Evolutionary conservation across 1,140 invertebrate genomes (phyloP).

Genomic region (Latrodectus geometricus): DNA sequence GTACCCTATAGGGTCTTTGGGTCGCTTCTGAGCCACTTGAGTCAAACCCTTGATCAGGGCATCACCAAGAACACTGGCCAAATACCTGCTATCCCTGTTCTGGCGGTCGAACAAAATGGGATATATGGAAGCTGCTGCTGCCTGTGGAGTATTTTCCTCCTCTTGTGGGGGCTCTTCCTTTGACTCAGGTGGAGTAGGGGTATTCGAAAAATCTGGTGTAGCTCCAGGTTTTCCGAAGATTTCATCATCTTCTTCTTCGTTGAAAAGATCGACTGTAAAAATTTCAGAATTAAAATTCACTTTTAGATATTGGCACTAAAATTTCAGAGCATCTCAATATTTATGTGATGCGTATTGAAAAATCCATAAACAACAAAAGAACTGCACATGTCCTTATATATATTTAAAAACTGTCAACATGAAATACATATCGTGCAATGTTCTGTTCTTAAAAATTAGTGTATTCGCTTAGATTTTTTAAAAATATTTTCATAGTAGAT

Average conservation of each 20-base stretch:
- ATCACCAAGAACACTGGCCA: conserved; percentile 78
- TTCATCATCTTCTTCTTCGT: conserved; percentile 17
- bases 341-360: too few species aligned
- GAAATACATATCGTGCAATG: too few species aligned
- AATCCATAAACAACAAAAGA: too few species aligned
- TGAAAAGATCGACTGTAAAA: conserved; percentile 13
- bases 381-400: too few species aligned
- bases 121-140: not conserved
- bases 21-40: conserved; percentile 83
- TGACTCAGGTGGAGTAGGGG: not conserved
- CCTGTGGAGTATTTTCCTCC: not conserved
- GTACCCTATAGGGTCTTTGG: conserved; percentile 84
- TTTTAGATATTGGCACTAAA: too few species aligned
- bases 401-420: too few species aligned
- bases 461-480: too few species aligned
- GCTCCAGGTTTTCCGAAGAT: conserved; percentile 27
- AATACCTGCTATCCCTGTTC: conserved; percentile 46
- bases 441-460: too few species aligned
- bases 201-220: conserved; percentile 24
- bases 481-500: too few species aligned
- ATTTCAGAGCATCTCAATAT: too few species aligned
- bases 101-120: conserved; percentile 52
- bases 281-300: too few species aligned
- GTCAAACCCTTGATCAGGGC: conserved; percentile 83
- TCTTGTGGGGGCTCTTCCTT: not conserved